phyloP scores from a whole-genome alignment of 2,797 vertebrate species.

The Notolabrus celidotus region DNA sequence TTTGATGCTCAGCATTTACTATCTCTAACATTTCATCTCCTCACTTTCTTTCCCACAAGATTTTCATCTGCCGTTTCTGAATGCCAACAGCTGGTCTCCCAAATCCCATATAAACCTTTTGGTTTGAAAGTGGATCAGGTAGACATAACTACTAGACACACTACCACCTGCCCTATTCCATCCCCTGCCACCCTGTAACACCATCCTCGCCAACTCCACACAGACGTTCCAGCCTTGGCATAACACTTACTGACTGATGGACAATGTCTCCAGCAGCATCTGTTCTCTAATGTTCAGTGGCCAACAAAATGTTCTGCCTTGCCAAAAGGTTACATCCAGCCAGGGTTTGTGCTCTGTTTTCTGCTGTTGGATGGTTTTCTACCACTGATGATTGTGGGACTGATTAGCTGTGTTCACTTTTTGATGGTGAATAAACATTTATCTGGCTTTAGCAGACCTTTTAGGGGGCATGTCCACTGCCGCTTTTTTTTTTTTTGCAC shows the following conservation, averaged over 20 bases:
- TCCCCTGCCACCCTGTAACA: conserved; percentile 44
- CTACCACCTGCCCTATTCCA: conserved; percentile 67
- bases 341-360: conserved; percentile 42
- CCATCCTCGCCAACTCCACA: conserved; percentile 22
- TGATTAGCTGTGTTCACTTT: conserved; percentile 51
- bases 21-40: conserved; percentile 34
- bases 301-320: conserved; percentile 68
- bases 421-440: conserved; percentile 37
- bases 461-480: too few species aligned
- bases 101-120: conserved; percentile 65
- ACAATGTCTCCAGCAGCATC: conserved; percentile 78
- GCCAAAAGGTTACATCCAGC: conserved; percentile 24
- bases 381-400: conserved; percentile 33
- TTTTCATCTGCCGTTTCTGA: conserved; percentile 48
- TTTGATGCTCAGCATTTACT: conserved; percentile 9
- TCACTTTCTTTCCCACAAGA: conserved; percentile 15
- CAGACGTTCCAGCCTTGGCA: conserved; percentile 63
- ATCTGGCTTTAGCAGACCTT: conserved; percentile 35
- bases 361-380: conserved; percentile 39
- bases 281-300: conserved; percentile 70
- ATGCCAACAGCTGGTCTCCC: conserved; percentile 69
- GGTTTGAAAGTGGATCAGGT: conserved; percentile 52
- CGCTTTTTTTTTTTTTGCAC: too few species aligned
- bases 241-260: conserved; percentile 75
- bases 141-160: conserved; percentile 68